Percentiles rank a stretch among this genome's conserved stretches.
These are phyloP conservation scores for Rhyacichthys aspro DNA, from an alignment of 2,797 vertebrate genomes.

Conservation along the genomic window DNA sequence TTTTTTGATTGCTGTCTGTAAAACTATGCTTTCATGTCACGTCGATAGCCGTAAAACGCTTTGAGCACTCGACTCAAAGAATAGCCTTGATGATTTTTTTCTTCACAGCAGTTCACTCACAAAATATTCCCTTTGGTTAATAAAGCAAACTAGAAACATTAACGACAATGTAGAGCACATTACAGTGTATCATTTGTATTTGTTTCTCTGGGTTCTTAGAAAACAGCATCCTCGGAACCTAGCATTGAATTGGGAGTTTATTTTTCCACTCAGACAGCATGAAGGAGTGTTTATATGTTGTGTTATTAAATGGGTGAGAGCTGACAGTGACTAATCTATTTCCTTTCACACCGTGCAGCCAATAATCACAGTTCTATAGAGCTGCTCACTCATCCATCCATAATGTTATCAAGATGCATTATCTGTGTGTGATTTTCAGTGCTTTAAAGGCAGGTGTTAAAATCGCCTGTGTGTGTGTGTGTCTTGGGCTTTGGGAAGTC, in stretches of 20 bases:
- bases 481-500: constrained; percentile 3
- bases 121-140: constrained; percentile 15
- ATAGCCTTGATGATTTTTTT: constrained; percentile 23
- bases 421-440: constrained; percentile 50
- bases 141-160: constrained; percentile 28
- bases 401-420: constrained; percentile 72
- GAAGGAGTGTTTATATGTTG: constrained; percentile 66
- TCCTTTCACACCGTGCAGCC: constrained; percentile 68
- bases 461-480: no score
- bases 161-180: constrained; percentile 26
- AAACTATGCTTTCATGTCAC: constrained; percentile 24
- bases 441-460: constrained; percentile 47
- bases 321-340: constrained; percentile 75
- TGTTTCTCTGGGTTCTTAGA: constrained; percentile 51
- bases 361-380: constrained; percentile 70
- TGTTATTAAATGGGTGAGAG: constrained; percentile 72
- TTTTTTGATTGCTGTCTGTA: constrained; percentile 14
- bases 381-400: constrained; percentile 70
- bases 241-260: constrained; percentile 48
- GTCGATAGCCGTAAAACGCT: constrained; percentile 1
- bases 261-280: constrained; percentile 63
- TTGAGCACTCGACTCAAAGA: constrained; percentile 28
- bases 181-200: constrained; percentile 33
- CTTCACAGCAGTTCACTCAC: constrained; percentile 15
- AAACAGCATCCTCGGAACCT: constrained; percentile 49